Base-by-base conservation (phyloP, 2,888 invertebrate species). In the Epirrhoe tristata region DNA sequence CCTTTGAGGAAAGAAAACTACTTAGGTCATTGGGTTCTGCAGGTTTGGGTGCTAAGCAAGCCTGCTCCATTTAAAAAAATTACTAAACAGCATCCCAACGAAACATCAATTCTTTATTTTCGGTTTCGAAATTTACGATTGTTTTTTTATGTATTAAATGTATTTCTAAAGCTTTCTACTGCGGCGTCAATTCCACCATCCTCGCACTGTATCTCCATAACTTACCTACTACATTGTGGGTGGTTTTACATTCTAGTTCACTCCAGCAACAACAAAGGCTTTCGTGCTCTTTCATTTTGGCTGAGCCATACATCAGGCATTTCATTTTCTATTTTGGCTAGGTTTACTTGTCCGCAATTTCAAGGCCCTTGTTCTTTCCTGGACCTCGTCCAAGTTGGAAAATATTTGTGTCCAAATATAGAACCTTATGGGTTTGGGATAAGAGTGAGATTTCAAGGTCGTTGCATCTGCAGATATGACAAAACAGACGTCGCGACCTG, bases 361-460 rank as follows among this genome's bases (percentile, higher is more conserved):
- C 82, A 85, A 85, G 82, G 82, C 78, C 83, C 84, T 84, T 84
- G 81, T 77, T 74, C 76, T 76, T 64, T 69, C 64, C 81, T 87
- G 87, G 87, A 86, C 52, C 62, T 64, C 34, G 69, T 85, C 87
- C 88, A 87, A 82, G 80, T 77, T 76, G 77, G 81, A 81, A 82
- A 75, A 36, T 51, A 60, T 46, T 46, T 43, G n/a, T 51, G 56
- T 17, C 17, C 39, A 52, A 34, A 51, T 10, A 55, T 31, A 39
- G 36, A 57, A 59, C 54, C 66, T 54, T 61, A 54, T 55, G 34
- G 24, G 57, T 48, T 67, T 61, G 71, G 46, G 58, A 72, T 51
- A 72, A 64, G 64, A 63, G 65, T 48, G 46, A 63, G 43, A 56
- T 66, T 64, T 62, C 59, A 59, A 60, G 60, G 56, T 17, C 32